Conservation (phyloP, 2,888 invertebrate genomes). For the Tenthredo distinguenda region DNA sequence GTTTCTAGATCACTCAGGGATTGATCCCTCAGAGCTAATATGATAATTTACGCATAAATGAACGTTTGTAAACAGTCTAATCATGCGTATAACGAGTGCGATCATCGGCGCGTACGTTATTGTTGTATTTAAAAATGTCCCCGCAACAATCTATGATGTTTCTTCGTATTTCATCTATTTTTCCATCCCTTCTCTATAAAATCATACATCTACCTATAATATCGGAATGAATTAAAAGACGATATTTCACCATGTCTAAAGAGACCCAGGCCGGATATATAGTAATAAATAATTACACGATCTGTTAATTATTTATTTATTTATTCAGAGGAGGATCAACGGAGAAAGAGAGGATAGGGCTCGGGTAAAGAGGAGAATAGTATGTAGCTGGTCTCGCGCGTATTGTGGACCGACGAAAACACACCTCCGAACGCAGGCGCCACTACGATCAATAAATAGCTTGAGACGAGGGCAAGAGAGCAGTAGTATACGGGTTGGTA, state of each 20-base stretch:
- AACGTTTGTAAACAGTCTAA: conserved; percentile 28
- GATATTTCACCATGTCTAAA: neutral
- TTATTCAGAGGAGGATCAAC: neutral
- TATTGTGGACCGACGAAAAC: conserved; percentile 45
- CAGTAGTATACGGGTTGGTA: conserved; percentile 75
- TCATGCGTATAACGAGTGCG: conserved; percentile 5
- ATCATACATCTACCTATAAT: neutral
- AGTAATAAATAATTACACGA: neutral
- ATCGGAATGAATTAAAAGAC: neutral
- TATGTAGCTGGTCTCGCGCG: conserved; percentile 28
- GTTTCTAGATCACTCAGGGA: conserved; percentile 9
- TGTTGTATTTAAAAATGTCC: neutral
- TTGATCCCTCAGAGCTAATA: neutral
- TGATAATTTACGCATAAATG: conserved; percentile 43
- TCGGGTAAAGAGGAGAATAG: neutral
- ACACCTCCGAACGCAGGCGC: conserved; percentile 70
- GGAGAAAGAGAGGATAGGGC: neutral
- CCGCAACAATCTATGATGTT: neutral
- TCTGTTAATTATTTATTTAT: neutral
- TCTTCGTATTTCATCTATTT: neutral
- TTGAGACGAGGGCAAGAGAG: conserved; percentile 73
- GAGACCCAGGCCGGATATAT: neutral
- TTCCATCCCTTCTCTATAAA: neutral
- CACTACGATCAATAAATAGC: conserved; percentile 75
- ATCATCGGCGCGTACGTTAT: neutral